Percentiles rank a stretch among this genome's conserved stretches.
phyloP scores from a whole-genome alignment of 2,113 vertebrate genomes.

The Atherinomorus stipes region DNA sequence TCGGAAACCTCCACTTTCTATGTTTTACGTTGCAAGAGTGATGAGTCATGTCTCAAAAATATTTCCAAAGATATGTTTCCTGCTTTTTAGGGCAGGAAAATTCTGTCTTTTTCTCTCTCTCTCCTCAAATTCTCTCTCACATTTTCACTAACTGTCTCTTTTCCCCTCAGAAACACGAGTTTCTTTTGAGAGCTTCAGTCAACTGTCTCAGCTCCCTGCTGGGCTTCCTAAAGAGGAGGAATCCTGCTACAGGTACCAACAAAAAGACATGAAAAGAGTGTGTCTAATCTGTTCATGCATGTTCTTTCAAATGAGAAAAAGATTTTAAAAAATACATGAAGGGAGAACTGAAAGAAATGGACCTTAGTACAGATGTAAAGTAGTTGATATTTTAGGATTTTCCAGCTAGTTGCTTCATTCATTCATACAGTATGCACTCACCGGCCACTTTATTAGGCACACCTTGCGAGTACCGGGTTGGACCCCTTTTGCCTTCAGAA shows the following conservation, averaged over 20 bases:
- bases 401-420: too few species aligned
- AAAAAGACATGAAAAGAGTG: background rate
- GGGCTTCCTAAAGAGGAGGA: slow-evolving; percentile 85
- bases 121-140: background rate
- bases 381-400: too few species aligned
- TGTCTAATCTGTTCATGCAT: background rate
- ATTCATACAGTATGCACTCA: too few species aligned
- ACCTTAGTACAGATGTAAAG: too few species aligned
- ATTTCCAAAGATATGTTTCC: too few species aligned
- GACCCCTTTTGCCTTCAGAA: too few species aligned
- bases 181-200: slow-evolving; percentile 86
- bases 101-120: background rate
- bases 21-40: too few species aligned
- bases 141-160: slow-evolving; percentile 5
- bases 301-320: background rate
- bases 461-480: too few species aligned
- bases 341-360: background rate
- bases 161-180: slow-evolving; percentile 87
- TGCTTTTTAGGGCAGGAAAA: too few species aligned
- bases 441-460: too few species aligned
- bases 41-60: too few species aligned
- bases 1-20: too few species aligned
- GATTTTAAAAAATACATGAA: slow-evolving; percentile 9
- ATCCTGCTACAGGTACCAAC: slow-evolving; percentile 83
- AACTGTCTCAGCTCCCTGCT: slow-evolving; percentile 89